These are phyloP conservation scores for Copsychus sechellarum DNA, from an alignment of 2,113 vertebrate genomes.

Conservation along the genomic window DNA sequence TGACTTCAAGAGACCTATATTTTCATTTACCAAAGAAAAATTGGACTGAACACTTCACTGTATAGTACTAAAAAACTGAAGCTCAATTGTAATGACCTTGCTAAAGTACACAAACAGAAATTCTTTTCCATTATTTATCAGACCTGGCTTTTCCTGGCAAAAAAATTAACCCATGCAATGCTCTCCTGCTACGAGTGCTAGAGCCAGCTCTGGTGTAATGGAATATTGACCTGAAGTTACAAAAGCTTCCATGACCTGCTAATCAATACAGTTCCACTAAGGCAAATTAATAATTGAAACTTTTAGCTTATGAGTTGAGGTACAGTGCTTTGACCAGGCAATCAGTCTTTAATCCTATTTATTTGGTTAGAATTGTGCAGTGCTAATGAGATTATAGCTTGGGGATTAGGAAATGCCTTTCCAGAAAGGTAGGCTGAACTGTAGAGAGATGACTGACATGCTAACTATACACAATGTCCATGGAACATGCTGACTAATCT, in stretches of 20 bases:
- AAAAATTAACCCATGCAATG: not conserved
- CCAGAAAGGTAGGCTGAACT: not conserved
- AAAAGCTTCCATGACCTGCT: not conserved
- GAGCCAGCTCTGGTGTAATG: not conserved
- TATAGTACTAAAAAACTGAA: not conserved
- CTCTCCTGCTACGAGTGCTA: not conserved
- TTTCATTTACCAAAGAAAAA: not conserved
- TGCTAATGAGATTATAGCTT: constrained; percentile 18
- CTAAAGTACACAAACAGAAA: not conserved
- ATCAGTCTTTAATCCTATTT: constrained; percentile 22
- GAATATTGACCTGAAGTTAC: not conserved
- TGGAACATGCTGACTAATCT: not conserved
- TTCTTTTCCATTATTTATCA: not conserved
- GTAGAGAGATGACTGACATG: not conserved
- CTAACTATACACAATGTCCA: not conserved
- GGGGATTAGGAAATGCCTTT: constrained; percentile 26
- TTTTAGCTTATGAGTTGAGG: not conserved
- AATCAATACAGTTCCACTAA: not conserved
- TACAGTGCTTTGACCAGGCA: not conserved
- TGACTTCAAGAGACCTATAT: not conserved
- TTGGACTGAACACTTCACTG: not conserved
- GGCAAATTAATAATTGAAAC: not conserved
- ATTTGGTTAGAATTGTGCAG: constrained; percentile 18
- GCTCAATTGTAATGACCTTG: not conserved
- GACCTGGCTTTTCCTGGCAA: not conserved